phyloP scores from a whole-genome alignment of 2,888 invertebrate genomes.

The Dugesia japonica region DNA sequence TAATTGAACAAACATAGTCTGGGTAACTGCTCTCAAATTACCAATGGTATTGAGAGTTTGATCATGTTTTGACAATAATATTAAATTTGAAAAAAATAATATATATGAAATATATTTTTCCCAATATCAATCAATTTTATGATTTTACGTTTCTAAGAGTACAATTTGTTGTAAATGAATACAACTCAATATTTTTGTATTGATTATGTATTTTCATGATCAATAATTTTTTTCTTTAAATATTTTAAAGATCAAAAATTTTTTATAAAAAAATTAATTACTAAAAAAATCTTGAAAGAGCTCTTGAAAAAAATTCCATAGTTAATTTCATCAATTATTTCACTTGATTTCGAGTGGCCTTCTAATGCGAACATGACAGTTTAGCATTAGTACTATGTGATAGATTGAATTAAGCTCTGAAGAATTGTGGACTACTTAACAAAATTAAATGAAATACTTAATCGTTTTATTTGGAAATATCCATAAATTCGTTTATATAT shows the following conservation, averaged over 20 bases:
- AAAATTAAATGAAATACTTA: not conserved
- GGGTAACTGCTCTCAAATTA: constrained; percentile 1
- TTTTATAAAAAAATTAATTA: constrained; percentile 7
- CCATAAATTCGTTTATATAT: too few relatives aligned
- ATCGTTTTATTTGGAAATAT: not conserved
- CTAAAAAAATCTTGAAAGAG: not conserved
- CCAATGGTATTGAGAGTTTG: constrained; percentile 13
- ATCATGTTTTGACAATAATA: constrained; percentile 20
- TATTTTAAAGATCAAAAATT: too few relatives aligned
- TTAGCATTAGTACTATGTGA: not conserved
- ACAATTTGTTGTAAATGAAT: too few relatives aligned
- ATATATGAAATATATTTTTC: too few relatives aligned
- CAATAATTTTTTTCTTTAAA: too few relatives aligned
- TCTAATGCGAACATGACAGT: constrained; percentile 9
- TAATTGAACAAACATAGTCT: constrained; percentile 1
- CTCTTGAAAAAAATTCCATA: constrained; percentile 9
- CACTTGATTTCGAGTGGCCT: constrained; percentile 10
- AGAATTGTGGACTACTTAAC: not conserved
- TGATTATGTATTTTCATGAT: too few relatives aligned
- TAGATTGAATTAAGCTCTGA: not conserved
- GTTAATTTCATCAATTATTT: constrained; percentile 20
- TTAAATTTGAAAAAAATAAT: not conserved
- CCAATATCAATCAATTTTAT: too few relatives aligned
- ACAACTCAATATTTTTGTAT: too few relatives aligned
- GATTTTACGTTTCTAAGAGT: too few relatives aligned